Base-by-base conservation (phyloP, 2,888 invertebrate species). In the Amblyjoppa proteus region DNA sequence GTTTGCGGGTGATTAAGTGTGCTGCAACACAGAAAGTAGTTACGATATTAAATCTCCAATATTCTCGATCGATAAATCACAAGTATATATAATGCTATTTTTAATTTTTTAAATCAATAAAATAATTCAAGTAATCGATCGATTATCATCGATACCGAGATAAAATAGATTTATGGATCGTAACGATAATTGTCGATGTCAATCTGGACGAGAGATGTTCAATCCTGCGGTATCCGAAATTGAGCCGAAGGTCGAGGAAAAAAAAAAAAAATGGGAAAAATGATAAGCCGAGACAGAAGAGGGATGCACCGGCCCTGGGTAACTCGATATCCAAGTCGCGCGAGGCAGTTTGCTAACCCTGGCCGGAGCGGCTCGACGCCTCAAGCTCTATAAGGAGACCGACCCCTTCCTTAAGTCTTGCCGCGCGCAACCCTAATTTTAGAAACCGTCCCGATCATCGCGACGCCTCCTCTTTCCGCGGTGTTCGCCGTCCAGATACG, bases 1-100 rank as follows among this genome's bases (percentile, higher is more conserved):
- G 96, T 95, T 97, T 96, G 95, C 95, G 95, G 95, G 94, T 95
- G 94, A 94, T 95, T 95, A 95, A 95, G 94, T 95, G 94, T 94
- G 95, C 96, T 96, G 95, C n/a, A 95, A 95, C 92, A 93, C 90
- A 91, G 89, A 92, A 91, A 90, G 89, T 90, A 88, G 81, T 70
- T 68, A 25, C 80, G 25, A 83, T 56, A 77, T 69, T 53, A 79
- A 79, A 38, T 31, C 5, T 7, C 34, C 31, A n/a, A 16, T 64
- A 3, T 69, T 69, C 16, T 49, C 45, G 3, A 49, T 49, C 45
- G 13, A 25, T 56, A 56, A 25, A 25, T 56, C 16, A 25, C 11
- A 56, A 56, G 16, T 49, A 16, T 16, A 49, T 49, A 16, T 16
- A 20, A 56, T 20, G 53, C n/a, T 53, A 20, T 53, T 53, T 53